A percentile compares a stretch with the other conserved stretches of the same genome.
phyloP scores from a whole-genome alignment of 2,113 vertebrate genomes.

The Terrapene triunguis region DNA sequence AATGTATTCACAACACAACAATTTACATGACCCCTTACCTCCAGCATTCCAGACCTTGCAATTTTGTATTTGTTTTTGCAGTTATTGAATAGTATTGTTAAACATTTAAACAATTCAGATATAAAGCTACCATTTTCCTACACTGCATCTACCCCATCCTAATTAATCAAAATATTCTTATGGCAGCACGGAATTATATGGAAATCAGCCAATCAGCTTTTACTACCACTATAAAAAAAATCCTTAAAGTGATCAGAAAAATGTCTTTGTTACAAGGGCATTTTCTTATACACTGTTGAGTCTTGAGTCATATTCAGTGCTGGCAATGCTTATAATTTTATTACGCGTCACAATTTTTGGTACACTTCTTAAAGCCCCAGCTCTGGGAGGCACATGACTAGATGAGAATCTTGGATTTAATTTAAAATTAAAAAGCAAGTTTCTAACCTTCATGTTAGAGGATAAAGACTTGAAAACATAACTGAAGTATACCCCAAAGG shows the following conservation, averaged over 20 bases:
- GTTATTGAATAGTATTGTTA: not conserved
- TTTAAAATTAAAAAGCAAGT: not conserved
- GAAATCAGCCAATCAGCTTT: not conserved
- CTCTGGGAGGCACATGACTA: not conserved
- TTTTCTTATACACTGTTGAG: not conserved
- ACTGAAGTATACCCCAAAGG: not conserved
- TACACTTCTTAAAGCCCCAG: no score
- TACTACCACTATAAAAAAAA: not conserved
- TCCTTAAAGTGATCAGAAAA: no score
- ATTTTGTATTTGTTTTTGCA: not conserved
- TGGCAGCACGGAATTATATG: not conserved
- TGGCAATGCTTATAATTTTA: not conserved
- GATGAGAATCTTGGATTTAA: not conserved
- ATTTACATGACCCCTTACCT: not conserved
- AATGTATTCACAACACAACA: not conserved
- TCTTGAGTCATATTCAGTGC: not conserved
- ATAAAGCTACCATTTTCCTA: fast-evolving
- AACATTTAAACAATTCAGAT: not conserved
- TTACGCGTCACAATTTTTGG: no score
- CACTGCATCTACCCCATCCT: not conserved
- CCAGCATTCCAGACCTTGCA: not conserved
- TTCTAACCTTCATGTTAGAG: not conserved
- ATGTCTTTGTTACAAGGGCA: not conserved
- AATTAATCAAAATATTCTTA: not conserved
- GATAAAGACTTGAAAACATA: not conserved